phyloP scores from a whole-genome alignment of 53 echinoderm and acorn worm species.

The Actinopyga echinites region DNA sequence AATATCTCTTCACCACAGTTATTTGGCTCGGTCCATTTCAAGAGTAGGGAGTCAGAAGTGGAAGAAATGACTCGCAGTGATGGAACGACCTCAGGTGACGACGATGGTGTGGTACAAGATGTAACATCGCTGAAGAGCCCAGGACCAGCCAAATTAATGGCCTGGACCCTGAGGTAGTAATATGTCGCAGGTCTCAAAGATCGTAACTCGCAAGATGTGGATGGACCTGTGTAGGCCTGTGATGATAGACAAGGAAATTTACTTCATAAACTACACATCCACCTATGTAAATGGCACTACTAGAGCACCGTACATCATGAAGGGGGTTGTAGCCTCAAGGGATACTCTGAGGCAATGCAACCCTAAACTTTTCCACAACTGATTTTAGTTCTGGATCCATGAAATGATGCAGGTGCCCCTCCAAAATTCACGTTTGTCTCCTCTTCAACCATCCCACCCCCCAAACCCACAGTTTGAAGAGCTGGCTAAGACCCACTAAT shows the following conservation, averaged over 20 bases:
- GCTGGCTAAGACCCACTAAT: too few relatives aligned
- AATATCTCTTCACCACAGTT: slow-evolving; percentile 92
- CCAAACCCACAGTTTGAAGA: too few relatives aligned
- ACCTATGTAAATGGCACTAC: too few relatives aligned
- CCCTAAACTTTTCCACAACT: too few relatives aligned
- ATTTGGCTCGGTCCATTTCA: slow-evolving; percentile 95
- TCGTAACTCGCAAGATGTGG: slow-evolving; percentile 81
- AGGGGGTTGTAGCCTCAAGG: too few relatives aligned
- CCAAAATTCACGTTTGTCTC: too few relatives aligned
- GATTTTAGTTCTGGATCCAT: too few relatives aligned
- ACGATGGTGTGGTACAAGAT: slow-evolving; percentile 85
- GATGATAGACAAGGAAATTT: not conserved
- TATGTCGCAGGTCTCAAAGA: slow-evolving; percentile 89
- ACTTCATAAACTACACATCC: not conserved
- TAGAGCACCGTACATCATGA: too few relatives aligned
- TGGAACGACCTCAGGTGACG: slow-evolving; percentile 93
- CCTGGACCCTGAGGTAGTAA: slow-evolving; percentile 98
- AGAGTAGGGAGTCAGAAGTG: slow-evolving; percentile 87
- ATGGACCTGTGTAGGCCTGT: slow-evolving; percentile 87
- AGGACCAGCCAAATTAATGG: slow-evolving; percentile 89
- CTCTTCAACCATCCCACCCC: too few relatives aligned
- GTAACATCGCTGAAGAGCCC: slow-evolving; percentile 94
- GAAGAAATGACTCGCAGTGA: slow-evolving; percentile 84
- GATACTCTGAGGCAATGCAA: too few relatives aligned
- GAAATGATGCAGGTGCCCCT: too few relatives aligned